Base-by-base conservation (phyloP, 2,113 vertebrate genomes). In the Numenius arquata region DNA sequence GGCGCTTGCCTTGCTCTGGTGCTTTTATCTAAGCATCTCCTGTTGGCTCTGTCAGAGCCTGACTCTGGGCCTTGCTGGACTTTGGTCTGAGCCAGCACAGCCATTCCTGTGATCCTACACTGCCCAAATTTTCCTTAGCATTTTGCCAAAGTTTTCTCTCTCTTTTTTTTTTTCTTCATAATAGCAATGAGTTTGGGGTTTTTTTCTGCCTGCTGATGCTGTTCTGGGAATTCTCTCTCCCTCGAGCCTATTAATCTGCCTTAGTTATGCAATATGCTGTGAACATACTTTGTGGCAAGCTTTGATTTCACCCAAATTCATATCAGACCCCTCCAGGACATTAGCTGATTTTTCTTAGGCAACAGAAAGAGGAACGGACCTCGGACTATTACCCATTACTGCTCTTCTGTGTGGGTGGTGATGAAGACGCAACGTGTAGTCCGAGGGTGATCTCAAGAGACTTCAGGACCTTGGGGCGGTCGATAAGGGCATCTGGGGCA, bases 181-280 rank as follows among this genome's bases (percentile, higher is more conserved):
- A 32, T 23, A 85, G 40, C 21, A 58, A 18, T 56, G 74, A 68
- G 15, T 38, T 75, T 50, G 22, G 53, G 8, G 4, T 58, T 90
- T 88, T 90, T 75, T 83, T 7, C 48, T 76, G 78, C n/a, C 14
- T 76, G 41, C 30, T 82, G 89, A 66, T 85, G 68, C 52, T 81
- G n/a, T 32, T 87, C 85, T 22, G 78, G 79, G 90, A 96, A 75
- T 94, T 91, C 63, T 92, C 30, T 62, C 21, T 95, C 85, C 85
- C 85, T 34, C 3, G 2, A 45, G 88, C 72, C 61, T 27, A 53
- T 41, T 38, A 66, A 92, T 71, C 79, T 78, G 40, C 32, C 8
- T 62, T 36, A 74, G 68, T 90, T 93, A 72, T 55, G 68, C 67
- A 90, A 90, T 50, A 65, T 17, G 34, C 26, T 48, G 41, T 73